Percentiles rank a stretch among this genome's conserved stretches.
These are phyloP conservation scores for Megaceryle alcyon DNA, from an alignment of 2,797 vertebrate species.

Conservation along the genomic window DNA sequence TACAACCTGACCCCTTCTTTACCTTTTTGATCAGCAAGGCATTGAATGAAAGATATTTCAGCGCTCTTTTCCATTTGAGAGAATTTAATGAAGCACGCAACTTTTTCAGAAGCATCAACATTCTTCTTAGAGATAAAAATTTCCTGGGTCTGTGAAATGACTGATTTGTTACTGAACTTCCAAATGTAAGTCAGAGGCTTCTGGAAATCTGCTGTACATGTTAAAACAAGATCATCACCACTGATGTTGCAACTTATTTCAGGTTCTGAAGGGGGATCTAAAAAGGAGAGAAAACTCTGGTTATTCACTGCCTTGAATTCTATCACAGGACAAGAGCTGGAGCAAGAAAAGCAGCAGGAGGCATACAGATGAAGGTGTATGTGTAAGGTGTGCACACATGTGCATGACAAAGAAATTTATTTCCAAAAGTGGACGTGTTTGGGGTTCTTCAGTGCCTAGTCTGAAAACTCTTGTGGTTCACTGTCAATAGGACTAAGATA, in stretches of 20 bases:
- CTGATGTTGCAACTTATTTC: not conserved
- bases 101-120: not conserved
- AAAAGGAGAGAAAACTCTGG: not conserved
- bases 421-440: not conserved
- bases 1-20: not conserved
- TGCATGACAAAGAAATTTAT: not conserved
- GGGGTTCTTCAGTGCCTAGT: not conserved
- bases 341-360: not conserved
- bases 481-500: not conserved
- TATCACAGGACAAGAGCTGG: not conserved
- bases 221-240: not conserved
- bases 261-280: conserved; percentile 18
- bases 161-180: fast-evolving
- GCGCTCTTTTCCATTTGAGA: not conserved
- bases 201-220: not conserved
- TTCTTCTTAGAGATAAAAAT: not conserved
- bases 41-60: not conserved
- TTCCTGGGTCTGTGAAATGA: fast-evolving
- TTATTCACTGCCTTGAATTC: not conserved
- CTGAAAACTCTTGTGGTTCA: not conserved
- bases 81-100: not conserved
- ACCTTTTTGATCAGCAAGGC: not conserved
- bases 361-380: fast-evolving
- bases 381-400: fast-evolving
- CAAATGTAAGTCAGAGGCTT: not conserved